Base-by-base conservation (phyloP, 1,140 invertebrate genomes). In the Conopomorpha cramerella region DNA sequence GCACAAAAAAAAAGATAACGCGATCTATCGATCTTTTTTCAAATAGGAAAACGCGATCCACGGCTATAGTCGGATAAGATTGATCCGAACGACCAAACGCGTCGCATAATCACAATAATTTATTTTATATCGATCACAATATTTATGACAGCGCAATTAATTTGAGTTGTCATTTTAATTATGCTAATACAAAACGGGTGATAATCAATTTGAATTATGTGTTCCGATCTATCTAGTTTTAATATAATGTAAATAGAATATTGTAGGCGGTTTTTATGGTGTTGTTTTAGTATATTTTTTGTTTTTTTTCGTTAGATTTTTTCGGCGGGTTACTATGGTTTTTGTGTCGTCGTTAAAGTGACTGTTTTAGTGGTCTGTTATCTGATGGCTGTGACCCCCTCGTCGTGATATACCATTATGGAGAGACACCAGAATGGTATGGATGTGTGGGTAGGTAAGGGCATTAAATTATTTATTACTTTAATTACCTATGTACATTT, bases 401-500 rank as follows among this genome's bases (percentile, higher is more conserved):
- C 19, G 10, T 23, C 4, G 19, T 6, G 19, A 23, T 23, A 23
- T 23, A 64, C 64, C 61, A 73, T 68, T 62, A 79, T 79, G 77
- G 77, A 79, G 62, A 61, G 74, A 34, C 77, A 78, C 63, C 77
- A 79, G 56, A 77, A 77, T 66, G 77, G 77, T 70, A 77, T 79
- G 63, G 77, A 79, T 78, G 77, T 79, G 72, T 79, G 77, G 77
- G 77, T 79, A 79, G 77, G 77, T 79, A 77, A 78, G 77, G 72
- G 60, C 64, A 71, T 55, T n/a, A n/a, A n/a, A n/a, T n/a, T n/a
- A n/a, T n/a, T n/a, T n/a, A n/a, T n/a, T n/a, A n/a, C n/a, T n/a
- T n/a, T n/a, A n/a, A n/a, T n/a, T n/a, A n/a, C n/a, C n/a, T n/a
- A n/a, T n/a, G n/a, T n/a, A n/a, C n/a, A n/a, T n/a, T n/a, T n/a